Evolutionary conservation across 2,113 vertebrate species (phyloP), one percentile per base, ranked within the genome.

Genomic region (Daphoenositta chrysoptera): DNA sequence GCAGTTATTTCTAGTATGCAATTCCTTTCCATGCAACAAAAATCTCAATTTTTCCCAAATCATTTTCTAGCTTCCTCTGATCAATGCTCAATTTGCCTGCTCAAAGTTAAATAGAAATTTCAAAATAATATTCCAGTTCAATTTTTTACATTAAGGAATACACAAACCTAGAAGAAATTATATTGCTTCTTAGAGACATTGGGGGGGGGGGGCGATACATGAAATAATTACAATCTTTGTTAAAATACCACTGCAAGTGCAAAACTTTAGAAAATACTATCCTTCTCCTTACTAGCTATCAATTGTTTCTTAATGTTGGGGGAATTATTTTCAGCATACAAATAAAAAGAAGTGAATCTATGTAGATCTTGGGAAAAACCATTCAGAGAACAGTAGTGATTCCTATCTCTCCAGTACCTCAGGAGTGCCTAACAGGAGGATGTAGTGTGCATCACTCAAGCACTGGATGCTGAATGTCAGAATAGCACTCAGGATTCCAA

Each of bases 121-220:
- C 3, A 50, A 64, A 85, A 66, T 16, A 71, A 77, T 26, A 71
- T 15, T 60, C 14, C 27, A 60, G 31, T 68, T 86, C 17, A 8
- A 20, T 48, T 65, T 68, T 79, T 72, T 51, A 51, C 20, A 80
- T 60, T 72, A 77, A 76, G 27, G 57, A 93, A 76, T 39, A 71
- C 1, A 50, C 9, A 77, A 35, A 33, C 18, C 19, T 77, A 64
- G 47, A 78, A 86, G 4, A 24, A 27, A 63, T 7, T 70, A 15
- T 9, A 15, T 9, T 68, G 82, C 26, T 47, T 75, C 23, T 42
- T 78, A 58, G 2, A 17, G 39, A 61, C 7, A 57, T 3, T 48
- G 9, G 1, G 16, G 17, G 6, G 3, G 7, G 1, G 15, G 17
- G 7, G 3, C 7, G 9, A 23, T 26, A 80, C 65, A 73, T 42